Conservation (phyloP, 2,888 invertebrate species). For the Altica lythri region DNA sequence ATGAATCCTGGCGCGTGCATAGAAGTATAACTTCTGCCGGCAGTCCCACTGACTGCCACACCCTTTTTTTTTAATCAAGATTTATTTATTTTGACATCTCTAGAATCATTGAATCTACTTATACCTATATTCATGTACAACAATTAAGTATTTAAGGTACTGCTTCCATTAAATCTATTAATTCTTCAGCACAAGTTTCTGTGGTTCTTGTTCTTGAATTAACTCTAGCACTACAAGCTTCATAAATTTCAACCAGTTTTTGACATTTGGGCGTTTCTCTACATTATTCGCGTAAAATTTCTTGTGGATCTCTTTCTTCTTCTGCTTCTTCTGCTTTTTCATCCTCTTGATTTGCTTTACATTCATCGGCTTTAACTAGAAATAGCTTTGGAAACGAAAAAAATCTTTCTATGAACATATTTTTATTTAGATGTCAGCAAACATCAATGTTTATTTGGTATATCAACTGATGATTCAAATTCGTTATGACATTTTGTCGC, state of each 20-base stretch:
- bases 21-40: too few relatives aligned
- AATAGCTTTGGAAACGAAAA: not conserved
- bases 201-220: slow-evolving; percentile 79
- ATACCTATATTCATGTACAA: too few relatives aligned
- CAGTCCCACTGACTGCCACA: too few relatives aligned
- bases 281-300: slow-evolving; percentile 73
- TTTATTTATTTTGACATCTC: too few relatives aligned
- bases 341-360: not conserved
- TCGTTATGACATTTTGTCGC: too few relatives aligned
- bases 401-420: not conserved
- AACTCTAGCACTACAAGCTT: slow-evolving; percentile 88
- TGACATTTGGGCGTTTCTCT: slow-evolving; percentile 65
- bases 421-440: too few relatives aligned
- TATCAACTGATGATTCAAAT: too few relatives aligned
- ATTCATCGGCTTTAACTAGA: not conserved
- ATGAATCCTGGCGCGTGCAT: too few relatives aligned
- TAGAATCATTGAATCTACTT: too few relatives aligned
- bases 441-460: too few relatives aligned
- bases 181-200: slow-evolving; percentile 91
- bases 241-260: slow-evolving; percentile 69
- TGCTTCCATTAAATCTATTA: slow-evolving; percentile 88
- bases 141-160: slow-evolving; percentile 76
- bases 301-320: slow-evolving; percentile 81
- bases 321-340: slow-evolving; percentile 62
- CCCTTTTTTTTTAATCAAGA: too few relatives aligned